phyloP scores from a whole-genome alignment of 2,113 vertebrate genomes.

The Lipophrys pholis region DNA sequence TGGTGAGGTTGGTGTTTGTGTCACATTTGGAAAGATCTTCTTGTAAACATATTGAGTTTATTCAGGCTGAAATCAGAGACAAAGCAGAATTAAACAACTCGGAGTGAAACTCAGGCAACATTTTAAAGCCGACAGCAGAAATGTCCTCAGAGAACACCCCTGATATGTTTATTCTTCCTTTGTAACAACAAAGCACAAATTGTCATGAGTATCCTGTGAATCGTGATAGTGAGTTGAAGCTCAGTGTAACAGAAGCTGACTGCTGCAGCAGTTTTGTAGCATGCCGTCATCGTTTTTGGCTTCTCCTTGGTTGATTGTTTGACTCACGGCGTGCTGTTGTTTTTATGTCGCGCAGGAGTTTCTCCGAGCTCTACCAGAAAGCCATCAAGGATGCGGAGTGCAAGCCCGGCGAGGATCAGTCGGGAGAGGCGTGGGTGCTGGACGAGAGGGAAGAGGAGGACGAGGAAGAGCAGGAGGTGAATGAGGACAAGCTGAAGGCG shows the following conservation, averaged over 20 bases:
- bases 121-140: slow-evolving; percentile 26
- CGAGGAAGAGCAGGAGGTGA: slow-evolving; percentile 32
- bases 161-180: slow-evolving; percentile 37
- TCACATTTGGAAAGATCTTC: too few relatives aligned
- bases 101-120: neutral
- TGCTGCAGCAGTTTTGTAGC: slow-evolving; percentile 18
- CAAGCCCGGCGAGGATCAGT: slow-evolving; percentile 79
- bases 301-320: slow-evolving; percentile 14
- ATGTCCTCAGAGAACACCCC: slow-evolving; percentile 26
- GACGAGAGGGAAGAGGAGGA: slow-evolving; percentile 77
- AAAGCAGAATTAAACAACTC: slow-evolving; percentile 29
- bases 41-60: slow-evolving; percentile 17
- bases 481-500: slow-evolving; percentile 48
- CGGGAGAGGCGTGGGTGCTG: slow-evolving; percentile 84
- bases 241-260: slow-evolving; percentile 11
- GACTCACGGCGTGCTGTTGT: slow-evolving; percentile 8
- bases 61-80: slow-evolving; percentile 29
- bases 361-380: slow-evolving; percentile 91
- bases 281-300: slow-evolving; percentile 8
- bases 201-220: slow-evolving; percentile 30
- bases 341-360: slow-evolving; percentile 82
- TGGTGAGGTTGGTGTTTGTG: too few relatives aligned
- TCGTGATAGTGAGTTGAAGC: neutral
- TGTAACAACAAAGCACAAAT: slow-evolving; percentile 35
- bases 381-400: slow-evolving; percentile 89